phyloP scores from a whole-genome alignment of 2,888 invertebrate species.

The Heliconius erato region DNA sequence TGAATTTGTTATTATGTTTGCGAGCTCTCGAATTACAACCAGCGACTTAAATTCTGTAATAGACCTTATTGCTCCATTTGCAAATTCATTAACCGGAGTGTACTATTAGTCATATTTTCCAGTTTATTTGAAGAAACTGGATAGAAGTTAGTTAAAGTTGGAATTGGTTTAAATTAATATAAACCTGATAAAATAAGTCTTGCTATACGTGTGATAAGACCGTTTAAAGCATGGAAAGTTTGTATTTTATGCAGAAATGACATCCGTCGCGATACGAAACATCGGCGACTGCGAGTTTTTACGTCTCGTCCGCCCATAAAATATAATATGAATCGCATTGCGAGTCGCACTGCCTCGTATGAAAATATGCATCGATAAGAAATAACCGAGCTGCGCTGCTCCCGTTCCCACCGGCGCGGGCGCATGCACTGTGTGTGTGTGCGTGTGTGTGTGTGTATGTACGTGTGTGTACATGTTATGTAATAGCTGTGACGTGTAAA shows the following conservation, averaged over 20 bases:
- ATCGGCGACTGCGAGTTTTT: slow-evolving; percentile 27
- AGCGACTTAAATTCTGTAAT: not conserved
- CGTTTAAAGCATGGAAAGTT: not conserved
- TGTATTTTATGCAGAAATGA: not conserved
- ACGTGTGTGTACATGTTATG: slow-evolving; percentile 23
- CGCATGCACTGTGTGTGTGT: not conserved
- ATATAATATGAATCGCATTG: slow-evolving; percentile 30
- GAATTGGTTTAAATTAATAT: not conserved
- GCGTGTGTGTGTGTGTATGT: not conserved
- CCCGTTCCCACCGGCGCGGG: slow-evolving; percentile 43
- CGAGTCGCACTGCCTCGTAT: slow-evolving; percentile 16
- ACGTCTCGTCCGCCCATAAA: slow-evolving; percentile 18
- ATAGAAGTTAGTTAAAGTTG: not conserved
- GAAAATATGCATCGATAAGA: slow-evolving; percentile 41
- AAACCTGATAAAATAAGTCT: not conserved
- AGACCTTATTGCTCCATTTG: slow-evolving; percentile 1
- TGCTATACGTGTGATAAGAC: not conserved
- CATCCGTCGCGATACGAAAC: slow-evolving; percentile 1
- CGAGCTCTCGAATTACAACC: slow-evolving; percentile 28
- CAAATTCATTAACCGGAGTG: not conserved
- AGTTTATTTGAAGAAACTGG: not conserved
- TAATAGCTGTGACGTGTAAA: slow-evolving; percentile 43
- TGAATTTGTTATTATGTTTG: slow-evolving; percentile 32
- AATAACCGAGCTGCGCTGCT: slow-evolving; percentile 36
- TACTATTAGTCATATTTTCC: not conserved